phyloP scores from a whole-genome alignment of 2,797 vertebrate genomes.

The Sarcoramphus papa region DNA sequence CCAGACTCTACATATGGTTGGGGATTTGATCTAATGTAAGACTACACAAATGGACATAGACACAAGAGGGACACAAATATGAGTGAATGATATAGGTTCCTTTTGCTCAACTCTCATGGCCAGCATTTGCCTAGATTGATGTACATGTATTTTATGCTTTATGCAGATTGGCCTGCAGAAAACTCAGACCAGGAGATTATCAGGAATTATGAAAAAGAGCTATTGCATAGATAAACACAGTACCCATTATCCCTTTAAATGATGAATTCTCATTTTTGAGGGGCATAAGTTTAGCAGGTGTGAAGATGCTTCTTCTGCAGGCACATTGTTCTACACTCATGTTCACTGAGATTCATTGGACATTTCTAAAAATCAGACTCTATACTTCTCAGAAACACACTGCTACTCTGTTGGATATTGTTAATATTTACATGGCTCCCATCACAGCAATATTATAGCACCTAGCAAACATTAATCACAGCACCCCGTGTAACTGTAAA shows the following conservation, averaged over 20 bases:
- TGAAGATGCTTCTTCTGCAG: not conserved
- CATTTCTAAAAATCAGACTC: not conserved
- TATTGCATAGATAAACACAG: not conserved
- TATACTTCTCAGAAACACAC: not conserved
- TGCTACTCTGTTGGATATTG: not conserved
- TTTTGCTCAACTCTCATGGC: not conserved
- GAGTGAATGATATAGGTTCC: rapidly evolving
- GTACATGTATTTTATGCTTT: not conserved
- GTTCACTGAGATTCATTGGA: not conserved
- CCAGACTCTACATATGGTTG: rapidly evolving
- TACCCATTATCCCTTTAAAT: not conserved
- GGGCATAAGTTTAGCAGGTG: not conserved
- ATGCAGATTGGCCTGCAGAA: not conserved
- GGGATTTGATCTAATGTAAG: not conserved
- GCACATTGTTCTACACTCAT: not conserved
- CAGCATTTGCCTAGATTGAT: not conserved
- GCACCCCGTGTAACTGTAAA: not conserved
- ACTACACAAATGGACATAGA: not conserved
- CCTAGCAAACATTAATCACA: constrained; percentile 12
- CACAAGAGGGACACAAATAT: not conserved
- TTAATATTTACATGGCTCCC: not conserved
- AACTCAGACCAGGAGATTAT: not conserved
- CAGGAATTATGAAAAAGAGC: not conserved
- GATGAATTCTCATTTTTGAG: not conserved
- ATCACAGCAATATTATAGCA: not conserved